Evolutionary conservation across 1,140 invertebrate species (phyloP), one percentile per base, ranked within the genome.

Genomic region (Tetramorium parvispinum): DNA sequence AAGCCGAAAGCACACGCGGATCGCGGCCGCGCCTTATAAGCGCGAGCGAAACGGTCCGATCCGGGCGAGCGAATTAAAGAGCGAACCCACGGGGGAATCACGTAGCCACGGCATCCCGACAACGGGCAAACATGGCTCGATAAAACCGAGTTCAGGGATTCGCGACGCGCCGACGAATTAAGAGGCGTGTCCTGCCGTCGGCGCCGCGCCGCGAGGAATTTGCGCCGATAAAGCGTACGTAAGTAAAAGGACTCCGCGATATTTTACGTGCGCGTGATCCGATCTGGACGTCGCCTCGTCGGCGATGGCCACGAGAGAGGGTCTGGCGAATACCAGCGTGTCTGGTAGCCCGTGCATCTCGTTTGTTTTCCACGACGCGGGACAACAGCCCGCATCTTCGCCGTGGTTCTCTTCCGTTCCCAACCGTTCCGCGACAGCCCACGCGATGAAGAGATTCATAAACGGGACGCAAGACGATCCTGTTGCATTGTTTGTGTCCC

Each of bases 391-490:
- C 88, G 88, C 88, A 88, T 89, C 82, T 66, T 88, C 61, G 49
- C 13, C 49, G 24, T 18, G 16, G 21, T 55, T 24, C 78, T 27
- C 27, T 40, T 37, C 16, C 51, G 63, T 46, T 66, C 70, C 27
- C 46, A 13, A 43, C 11, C 27, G 24, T 65, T 71, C 43, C 21
- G 59, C 66, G 66, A 59, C 79, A 51, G 70, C 87, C 86, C 89
- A 88, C 87, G 78, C 89, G 85, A 91, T 82, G 63, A 83, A 90
- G 78, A 90, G 85, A 90, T 90, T 90, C 89, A 89, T 90, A 90
- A 90, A 90, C 75, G 79, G 68, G 75, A 85, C 75, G 89, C 55
- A 46, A 63, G 65, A 49, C 55, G 71, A 68, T 81, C 65, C 61
- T 57, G 51, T 49, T 13, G 49, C 77, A 89, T 90, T 82, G 89